Evolutionary conservation across 2,888 invertebrate species (phyloP), one percentile per base, ranked within the genome.

Genomic region (Athetis lepigone): DNA sequence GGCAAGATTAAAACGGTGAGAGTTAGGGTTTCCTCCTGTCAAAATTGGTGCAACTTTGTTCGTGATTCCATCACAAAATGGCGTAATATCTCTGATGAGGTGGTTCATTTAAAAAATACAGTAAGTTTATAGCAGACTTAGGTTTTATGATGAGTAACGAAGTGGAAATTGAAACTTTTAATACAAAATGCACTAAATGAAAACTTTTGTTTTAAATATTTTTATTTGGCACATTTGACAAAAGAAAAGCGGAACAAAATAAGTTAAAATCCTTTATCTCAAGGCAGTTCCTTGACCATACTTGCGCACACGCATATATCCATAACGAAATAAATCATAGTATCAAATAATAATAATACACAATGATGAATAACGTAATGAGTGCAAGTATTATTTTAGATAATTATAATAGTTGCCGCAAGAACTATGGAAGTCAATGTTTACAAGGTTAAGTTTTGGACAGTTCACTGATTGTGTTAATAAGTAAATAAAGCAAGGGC

Each of bases 41-140:
- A 70, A 77, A 79, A 71, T 70, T 74, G 61, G 51, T 71, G 69
- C 65, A 71, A 79, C 74, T 64, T 77, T 81, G 76, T 79, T 79
- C 70, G 68, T 71, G 74, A 62, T 70, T 71, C 68, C 74, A 69
- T 74, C 62, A 67, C 29, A 18, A 33, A 58, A 62, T 61, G 52
- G 49, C 18, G 61, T 59, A 21, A 57, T 59, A 52, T 55, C 23
- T 55, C 59, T 72, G 58, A 69, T 72, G 64, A 59, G 64, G 55
- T 51, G 23, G 36, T 74, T 74, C 50, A 58, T 58, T 68, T 27
- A 43, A 49, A 50, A 67, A 72, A 62, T 50, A 46, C 19, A 42
- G 40, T 46, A 39, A 19, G 25, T 50, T 62, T 57, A 71, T 13
- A 8, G 18, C 7, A 19, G 29, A 13, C 18, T 56, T 56, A 56